Evolutionary conservation across 2,797 vertebrate genomes (phyloP).

Genomic region (Alectoris magna): DNA sequence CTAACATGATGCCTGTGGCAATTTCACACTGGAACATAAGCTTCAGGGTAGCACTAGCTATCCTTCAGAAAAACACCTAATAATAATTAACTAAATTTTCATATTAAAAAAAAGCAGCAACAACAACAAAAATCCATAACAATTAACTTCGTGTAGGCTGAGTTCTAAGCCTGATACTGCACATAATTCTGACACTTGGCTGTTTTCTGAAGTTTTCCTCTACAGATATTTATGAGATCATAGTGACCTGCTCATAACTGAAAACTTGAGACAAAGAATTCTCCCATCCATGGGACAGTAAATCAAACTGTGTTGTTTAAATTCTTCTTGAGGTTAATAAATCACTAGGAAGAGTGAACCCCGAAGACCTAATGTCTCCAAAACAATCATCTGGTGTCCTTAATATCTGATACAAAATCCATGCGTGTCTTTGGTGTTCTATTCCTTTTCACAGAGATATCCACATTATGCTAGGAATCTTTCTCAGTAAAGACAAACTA

Average conservation of each 20-base stretch:
- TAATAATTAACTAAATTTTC: slow-evolving; percentile 13
- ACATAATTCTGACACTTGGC: not conserved
- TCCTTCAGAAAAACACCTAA: not conserved
- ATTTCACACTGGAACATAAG: slow-evolving; percentile 10
- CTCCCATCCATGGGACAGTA: not conserved
- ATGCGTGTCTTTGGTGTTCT: not conserved
- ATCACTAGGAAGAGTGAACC: not conserved
- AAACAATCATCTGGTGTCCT: not conserved
- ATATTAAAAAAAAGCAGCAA: not conserved
- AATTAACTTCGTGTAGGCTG: not conserved
- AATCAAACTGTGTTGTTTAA: slow-evolving; percentile 8
- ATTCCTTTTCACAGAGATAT: not conserved
- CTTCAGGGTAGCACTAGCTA: not conserved
- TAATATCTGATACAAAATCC: not conserved
- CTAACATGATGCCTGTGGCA: not conserved
- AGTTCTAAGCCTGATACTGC: not conserved
- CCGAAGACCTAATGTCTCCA: not conserved
- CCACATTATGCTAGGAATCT: not conserved
- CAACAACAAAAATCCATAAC: not conserved
- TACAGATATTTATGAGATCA: not conserved
- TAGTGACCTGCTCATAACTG: not conserved
- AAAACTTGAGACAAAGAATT: not conserved
- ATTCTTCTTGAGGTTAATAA: not conserved
- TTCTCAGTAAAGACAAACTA: slow-evolving; percentile 3
- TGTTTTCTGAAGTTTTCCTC: not conserved